Percentiles rank a stretch among this genome's conserved stretches.
phyloP scores from a whole-genome alignment of 2,888 invertebrate species.

The Rhagonycha fulva region DNA sequence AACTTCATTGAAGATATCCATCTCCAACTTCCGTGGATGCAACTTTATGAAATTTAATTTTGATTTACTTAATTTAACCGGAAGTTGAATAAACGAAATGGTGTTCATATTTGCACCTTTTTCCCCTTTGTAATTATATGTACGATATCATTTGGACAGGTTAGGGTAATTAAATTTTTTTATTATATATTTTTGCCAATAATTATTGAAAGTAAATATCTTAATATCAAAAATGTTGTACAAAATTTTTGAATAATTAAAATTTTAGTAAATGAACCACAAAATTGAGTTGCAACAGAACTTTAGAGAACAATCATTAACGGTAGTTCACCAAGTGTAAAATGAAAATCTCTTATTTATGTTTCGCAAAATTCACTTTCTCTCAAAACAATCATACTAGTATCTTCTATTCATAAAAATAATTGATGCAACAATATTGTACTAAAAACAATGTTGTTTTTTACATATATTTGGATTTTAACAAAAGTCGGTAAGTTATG shows the following conservation, averaged over 20 bases:
- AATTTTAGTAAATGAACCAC: neutral
- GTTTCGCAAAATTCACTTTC: neutral
- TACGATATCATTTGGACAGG: too few relatives aligned
- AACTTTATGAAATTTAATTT: too few relatives aligned
- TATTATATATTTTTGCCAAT: too few relatives aligned
- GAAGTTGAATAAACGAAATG: too few relatives aligned
- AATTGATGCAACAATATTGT: neutral
- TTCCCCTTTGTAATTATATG: too few relatives aligned
- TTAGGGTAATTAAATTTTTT: too few relatives aligned
- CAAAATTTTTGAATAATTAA: neutral
- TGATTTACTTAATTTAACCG: too few relatives aligned
- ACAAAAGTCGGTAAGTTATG: neutral
- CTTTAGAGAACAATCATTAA: neutral
- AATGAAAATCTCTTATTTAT: neutral
- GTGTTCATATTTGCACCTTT: too few relatives aligned
- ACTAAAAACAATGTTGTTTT: neutral
- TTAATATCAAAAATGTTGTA: neutral
- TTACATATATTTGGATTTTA: neutral
- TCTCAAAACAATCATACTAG: neutral
- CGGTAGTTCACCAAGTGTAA: neutral
- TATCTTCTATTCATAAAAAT: neutral
- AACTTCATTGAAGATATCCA: too few relatives aligned
- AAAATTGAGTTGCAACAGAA: neutral
- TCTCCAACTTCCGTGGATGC: too few relatives aligned
- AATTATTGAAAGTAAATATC: too few relatives aligned